A percentile compares a stretch with the other conserved stretches of the same genome.
Conservation (phyloP, 2,797 vertebrate genomes). For the Pangasius mekongensis region DNA sequence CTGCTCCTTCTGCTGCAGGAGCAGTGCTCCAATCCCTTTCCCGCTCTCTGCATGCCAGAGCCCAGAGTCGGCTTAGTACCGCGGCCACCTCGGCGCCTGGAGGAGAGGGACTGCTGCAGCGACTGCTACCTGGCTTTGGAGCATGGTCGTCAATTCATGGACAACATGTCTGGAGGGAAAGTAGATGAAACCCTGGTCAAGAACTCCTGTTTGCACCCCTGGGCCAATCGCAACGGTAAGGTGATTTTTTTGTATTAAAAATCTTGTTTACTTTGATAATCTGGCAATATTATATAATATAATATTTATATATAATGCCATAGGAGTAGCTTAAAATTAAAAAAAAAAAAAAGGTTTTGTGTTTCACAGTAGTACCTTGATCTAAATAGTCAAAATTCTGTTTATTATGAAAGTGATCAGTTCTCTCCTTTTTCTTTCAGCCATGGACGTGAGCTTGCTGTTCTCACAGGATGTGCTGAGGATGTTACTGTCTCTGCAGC, state of each 20-base stretch:
- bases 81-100: slow-evolving; percentile 76
- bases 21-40: slow-evolving; percentile 96
- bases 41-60: slow-evolving; percentile 87
- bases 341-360: background rate
- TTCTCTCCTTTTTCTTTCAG: slow-evolving; percentile 57
- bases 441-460: slow-evolving; percentile 89
- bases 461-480: slow-evolving; percentile 98
- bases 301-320: background rate
- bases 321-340: background rate
- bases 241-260: background rate
- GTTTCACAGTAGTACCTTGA: background rate
- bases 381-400: background rate
- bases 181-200: slow-evolving; percentile 96
- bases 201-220: slow-evolving; percentile 93
- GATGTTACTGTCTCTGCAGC: slow-evolving; percentile 95
- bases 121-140: slow-evolving; percentile 98
- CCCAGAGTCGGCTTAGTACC: slow-evolving; percentile 64
- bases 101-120: slow-evolving; percentile 92
- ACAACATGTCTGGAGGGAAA: slow-evolving; percentile 99
- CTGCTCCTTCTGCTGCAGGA: slow-evolving; percentile 94
- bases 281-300: background rate
- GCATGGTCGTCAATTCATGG: slow-evolving; percentile 98
- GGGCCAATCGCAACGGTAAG: slow-evolving; percentile 92
- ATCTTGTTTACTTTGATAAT: background rate
- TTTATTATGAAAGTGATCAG: background rate